Evolutionary conservation across 2,888 invertebrate species (phyloP).

Genomic region (Boloria selene): DNA sequence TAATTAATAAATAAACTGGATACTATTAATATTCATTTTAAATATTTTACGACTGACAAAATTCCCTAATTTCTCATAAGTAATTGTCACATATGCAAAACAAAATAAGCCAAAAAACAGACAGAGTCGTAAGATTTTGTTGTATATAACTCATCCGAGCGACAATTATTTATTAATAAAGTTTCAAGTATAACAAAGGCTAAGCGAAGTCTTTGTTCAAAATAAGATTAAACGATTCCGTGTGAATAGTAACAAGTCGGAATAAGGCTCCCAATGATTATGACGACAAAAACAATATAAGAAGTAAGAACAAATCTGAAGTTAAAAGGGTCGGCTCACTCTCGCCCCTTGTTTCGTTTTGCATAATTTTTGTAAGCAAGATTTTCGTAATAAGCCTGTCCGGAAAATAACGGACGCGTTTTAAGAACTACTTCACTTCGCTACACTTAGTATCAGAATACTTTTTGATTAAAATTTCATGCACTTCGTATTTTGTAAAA

Average conservation of each 20-base stretch:
- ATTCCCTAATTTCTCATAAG: too few species aligned
- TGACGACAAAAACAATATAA: conserved; percentile 7
- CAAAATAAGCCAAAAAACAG: too few species aligned
- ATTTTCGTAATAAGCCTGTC: conserved; percentile 24
- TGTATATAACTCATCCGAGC: too few species aligned
- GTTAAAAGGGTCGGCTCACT: conserved; percentile 2
- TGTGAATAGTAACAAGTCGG: background rate
- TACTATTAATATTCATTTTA: too few species aligned
- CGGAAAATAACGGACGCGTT: conserved; percentile 17
- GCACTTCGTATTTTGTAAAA: background rate
- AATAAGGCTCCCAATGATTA: background rate
- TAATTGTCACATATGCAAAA: too few species aligned
- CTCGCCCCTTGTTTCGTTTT: conserved; percentile 17
- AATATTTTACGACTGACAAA: too few species aligned
- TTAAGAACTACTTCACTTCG: conserved; percentile 15
- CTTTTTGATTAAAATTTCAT: conserved; percentile 1
- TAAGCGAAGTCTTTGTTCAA: too few species aligned
- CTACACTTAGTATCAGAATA: conserved; percentile 11
- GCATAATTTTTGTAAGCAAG: conserved; percentile 21
- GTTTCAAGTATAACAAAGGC: too few species aligned
- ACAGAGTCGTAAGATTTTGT: too few species aligned
- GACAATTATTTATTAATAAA: too few species aligned
- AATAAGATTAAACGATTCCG: background rate
- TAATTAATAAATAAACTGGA: too few species aligned
- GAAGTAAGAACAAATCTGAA: conserved; percentile 7